Evolutionary conservation across 2,797 vertebrate species (phyloP), one percentile per base, ranked within the genome.

Genomic region (Florisuga fusca): DNA sequence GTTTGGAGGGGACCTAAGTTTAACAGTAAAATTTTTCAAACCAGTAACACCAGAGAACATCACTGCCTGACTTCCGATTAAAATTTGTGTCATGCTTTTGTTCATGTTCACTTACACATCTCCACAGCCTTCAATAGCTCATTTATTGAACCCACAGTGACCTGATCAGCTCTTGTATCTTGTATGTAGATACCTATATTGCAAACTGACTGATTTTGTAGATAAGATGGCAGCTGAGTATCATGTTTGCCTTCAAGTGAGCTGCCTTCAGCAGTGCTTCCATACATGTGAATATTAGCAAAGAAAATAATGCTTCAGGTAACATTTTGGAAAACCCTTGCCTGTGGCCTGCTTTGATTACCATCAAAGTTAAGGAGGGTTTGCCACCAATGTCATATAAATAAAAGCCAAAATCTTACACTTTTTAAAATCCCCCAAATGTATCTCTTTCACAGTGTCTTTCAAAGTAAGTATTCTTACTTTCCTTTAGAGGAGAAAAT

Each of bases 101-200:
- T 71, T 75, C 58, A 7, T 10, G 36, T 54, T 61, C 12, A 43
- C 22, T 64, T 43, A 20, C 6, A 13, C 34, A 1, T 38, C 20
- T 46, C 61, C 71, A 20, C 12, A 54, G 6, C 25, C 58, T 67
- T 45, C 75, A 59, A 20, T 2, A 66, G 13, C 26, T 58, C 43
- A 22, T 77, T 46, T 53, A 2, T 7, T 61, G 45, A 71, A 7
- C 33, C 4, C 29, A 23, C 12, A n/a, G 33, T 67, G 75, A 73
- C 15, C 12, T 7, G 16, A n/a, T 27, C 33, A 71, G 25, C 25
- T 89, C 55, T 59, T 75, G 11, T 20, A 12, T 33, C n/a, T 19
- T 27, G 0, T 12, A 0, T 19, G 13, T 20, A 53, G 46, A 51
- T 26, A 34, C 8, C 51, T 43, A 11, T 2, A 11, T 13, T 34